These are phyloP conservation scores for Takifugu rubripes DNA, from an alignment of 2,797 vertebrate genomes.

Conservation along the genomic window DNA sequence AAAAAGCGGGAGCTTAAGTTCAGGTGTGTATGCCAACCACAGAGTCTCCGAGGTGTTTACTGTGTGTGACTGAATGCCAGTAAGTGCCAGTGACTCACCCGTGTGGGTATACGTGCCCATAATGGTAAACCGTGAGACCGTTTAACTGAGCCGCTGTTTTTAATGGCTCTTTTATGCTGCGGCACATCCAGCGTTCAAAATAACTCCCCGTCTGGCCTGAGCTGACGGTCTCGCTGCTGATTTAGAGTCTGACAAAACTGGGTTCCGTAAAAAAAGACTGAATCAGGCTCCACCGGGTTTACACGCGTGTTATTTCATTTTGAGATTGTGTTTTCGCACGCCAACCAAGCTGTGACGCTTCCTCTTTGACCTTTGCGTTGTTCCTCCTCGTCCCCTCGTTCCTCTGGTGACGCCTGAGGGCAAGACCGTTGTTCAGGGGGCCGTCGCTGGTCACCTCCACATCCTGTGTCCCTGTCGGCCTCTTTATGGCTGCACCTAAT, in stretches of 20 bases:
- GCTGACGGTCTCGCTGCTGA: too few relatives aligned
- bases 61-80: conserved; percentile 62
- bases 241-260: too few relatives aligned
- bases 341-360: not conserved
- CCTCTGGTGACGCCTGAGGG: conserved; percentile 54
- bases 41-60: conserved; percentile 58
- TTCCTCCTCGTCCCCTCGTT: conserved; percentile 43
- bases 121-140: conserved; percentile 61
- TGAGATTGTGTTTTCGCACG: too few relatives aligned
- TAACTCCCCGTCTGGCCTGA: too few relatives aligned
- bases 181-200: conserved; percentile 30
- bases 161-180: conserved; percentile 57
- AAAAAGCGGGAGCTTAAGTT: conserved; percentile 36
- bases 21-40: conserved; percentile 61
- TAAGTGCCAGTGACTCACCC: conserved; percentile 59
- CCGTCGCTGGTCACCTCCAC: conserved; percentile 43
- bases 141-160: conserved; percentile 57
- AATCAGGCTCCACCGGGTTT: too few relatives aligned
- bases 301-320: too few relatives aligned
- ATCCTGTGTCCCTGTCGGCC: conserved; percentile 34
- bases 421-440: conserved; percentile 40
- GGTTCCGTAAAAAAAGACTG: too few relatives aligned
- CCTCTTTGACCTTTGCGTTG: conserved; percentile 17
- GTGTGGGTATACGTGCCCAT: conserved; percentile 57
- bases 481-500: conserved; percentile 55